Evolutionary conservation across 2,888 invertebrate genomes (phyloP).

Genomic region (Eretmocerus hayati): DNA sequence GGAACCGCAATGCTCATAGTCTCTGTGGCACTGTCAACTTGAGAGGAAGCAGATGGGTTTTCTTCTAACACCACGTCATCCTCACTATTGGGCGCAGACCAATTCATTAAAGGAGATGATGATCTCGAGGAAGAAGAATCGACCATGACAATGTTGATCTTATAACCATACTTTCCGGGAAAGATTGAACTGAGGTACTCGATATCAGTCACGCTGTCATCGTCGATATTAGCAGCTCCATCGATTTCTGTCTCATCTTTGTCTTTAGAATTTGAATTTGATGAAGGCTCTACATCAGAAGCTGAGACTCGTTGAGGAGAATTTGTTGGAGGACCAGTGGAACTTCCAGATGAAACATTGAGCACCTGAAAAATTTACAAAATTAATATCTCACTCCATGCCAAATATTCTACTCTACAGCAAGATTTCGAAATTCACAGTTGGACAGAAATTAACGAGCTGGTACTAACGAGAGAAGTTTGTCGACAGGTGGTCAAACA

Average conservation of each 20-base stretch:
- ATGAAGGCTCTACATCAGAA: background rate
- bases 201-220: background rate
- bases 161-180: conserved; percentile 30
- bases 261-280: background rate
- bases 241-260: background rate
- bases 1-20: no score
- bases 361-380: conserved; percentile 10
- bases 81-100: conserved; percentile 32
- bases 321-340: background rate
- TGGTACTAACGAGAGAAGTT: no score
- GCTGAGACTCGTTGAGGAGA: background rate
- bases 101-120: background rate
- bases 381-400: no score
- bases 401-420: no score
- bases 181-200: conserved; percentile 37
- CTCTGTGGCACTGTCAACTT: no score
- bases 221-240: conserved; percentile 19
- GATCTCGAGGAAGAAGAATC: background rate
- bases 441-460: no score
- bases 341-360: conserved; percentile 16
- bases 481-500: no score
- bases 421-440: no score
- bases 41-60: conserved; percentile 46
- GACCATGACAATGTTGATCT: conserved; percentile 9
- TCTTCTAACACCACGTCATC: conserved; percentile 45